phyloP scores from a whole-genome alignment of 2,113 vertebrate species.

The Holacanthus passer region DNA sequence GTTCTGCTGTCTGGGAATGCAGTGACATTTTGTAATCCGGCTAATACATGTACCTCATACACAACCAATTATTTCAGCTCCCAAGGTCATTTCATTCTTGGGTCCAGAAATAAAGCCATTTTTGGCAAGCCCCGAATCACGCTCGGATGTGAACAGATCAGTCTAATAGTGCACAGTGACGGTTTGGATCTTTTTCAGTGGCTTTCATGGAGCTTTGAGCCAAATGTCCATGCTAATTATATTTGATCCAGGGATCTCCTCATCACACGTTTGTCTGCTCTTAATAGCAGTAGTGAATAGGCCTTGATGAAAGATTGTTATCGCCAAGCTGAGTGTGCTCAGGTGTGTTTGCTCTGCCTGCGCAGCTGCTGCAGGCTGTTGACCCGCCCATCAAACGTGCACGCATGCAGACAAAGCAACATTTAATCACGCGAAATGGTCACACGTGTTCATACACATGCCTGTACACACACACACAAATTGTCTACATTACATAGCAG shows the following conservation, averaged over 20 bases:
- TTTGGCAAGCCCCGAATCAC: constrained; percentile 51
- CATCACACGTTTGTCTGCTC: constrained; percentile 39
- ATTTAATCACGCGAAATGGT: constrained; percentile 15
- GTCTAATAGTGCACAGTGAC: constrained; percentile 45
- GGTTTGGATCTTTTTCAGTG: constrained; percentile 59
- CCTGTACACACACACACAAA: neutral
- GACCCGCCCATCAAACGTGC: constrained; percentile 17
- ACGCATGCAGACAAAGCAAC: constrained; percentile 19
- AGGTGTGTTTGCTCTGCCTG: constrained; percentile 71
- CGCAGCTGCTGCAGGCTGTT: constrained; percentile 41
- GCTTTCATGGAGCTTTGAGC: constrained; percentile 55
- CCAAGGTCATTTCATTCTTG: constrained; percentile 58
- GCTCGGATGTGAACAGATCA: constrained; percentile 69
- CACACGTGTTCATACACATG: constrained; percentile 19
- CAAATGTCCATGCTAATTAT: constrained; percentile 65
- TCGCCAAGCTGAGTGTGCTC: constrained; percentile 48
- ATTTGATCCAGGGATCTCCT: constrained; percentile 60
- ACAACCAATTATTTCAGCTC: constrained; percentile 64
- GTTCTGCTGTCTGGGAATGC: constrained; percentile 38
- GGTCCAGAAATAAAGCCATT: constrained; percentile 49
- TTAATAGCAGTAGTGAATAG: constrained; percentile 6
- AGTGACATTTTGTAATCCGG: constrained; percentile 45
- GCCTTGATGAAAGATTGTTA: constrained; percentile 60
- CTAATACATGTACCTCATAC: constrained; percentile 47
- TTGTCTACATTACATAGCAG: neutral